Conservation (phyloP, 2,888 invertebrate genomes). For the Andricus curvator region DNA sequence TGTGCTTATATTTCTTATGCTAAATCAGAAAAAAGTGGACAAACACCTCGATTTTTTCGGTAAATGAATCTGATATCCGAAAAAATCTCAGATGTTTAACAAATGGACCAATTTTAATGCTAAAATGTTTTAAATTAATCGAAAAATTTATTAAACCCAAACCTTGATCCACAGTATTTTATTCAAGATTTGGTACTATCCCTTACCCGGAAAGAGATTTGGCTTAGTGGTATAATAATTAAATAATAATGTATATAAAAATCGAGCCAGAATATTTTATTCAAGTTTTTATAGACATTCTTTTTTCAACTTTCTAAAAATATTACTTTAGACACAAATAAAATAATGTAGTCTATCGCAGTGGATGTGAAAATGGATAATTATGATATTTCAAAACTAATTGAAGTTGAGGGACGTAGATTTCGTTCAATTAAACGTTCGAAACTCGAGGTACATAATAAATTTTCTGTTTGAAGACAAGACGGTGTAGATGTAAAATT, state of each 20-base stretch:
- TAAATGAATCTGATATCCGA: background rate
- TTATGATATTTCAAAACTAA: background rate
- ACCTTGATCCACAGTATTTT: conserved; percentile 8
- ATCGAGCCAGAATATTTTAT: background rate
- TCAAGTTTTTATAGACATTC: conserved; percentile 1
- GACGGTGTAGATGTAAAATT: background rate
- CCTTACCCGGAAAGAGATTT: too few relatives aligned
- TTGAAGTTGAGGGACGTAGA: background rate
- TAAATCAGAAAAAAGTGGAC: background rate
- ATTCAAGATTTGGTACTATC: background rate
- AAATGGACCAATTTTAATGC: background rate
- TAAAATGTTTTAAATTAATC: background rate
- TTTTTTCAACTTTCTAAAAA: background rate
- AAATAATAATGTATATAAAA: background rate
- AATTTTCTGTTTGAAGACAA: background rate
- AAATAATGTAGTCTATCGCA: background rate
- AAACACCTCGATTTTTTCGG: background rate
- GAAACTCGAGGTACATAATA: background rate
- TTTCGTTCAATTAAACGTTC: background rate
- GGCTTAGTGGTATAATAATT: too few relatives aligned
- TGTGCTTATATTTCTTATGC: too few relatives aligned
- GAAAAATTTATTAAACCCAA: background rate
- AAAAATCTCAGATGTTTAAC: background rate
- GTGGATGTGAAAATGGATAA: background rate
- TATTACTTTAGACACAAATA: background rate